Base-by-base conservation (phyloP, 2,113 vertebrate species). In the Polypterus senegalus region DNA sequence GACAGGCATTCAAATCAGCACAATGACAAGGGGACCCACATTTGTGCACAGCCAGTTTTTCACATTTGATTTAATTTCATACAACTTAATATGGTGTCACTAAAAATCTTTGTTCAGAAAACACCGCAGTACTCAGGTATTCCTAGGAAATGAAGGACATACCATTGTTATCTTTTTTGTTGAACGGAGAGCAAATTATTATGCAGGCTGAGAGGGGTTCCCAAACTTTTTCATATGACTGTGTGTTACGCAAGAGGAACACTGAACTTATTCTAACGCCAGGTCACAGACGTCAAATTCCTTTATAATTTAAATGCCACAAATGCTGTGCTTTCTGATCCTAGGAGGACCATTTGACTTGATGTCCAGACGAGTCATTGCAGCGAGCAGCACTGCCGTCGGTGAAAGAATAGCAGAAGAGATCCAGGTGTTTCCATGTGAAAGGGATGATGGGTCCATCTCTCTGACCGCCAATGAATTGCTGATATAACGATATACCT, bases 361-460 rank as follows among this genome's bases (percentile, higher is more conserved):
- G 75, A 80, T 77, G 75, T 77, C 75, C 10, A 55, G 78, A 54
- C 71, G 64, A 60, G 76, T 80, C 54, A 74, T 79, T 4, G 75
- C 78, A 0, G 78, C 76, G 7, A 74, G 72, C 58, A 76, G 75
- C 7, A 11, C 43, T 0, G 1, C 63, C 1, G 72, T 80, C 46
- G 78, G 73, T 11, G 48, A 0, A 53, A 3, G 46, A 5, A 70
- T 77, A 0, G 60, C 71, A 9, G 55, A 61, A 46, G 67, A 70
- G 48, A 54, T 77, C 9, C 59, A 56, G 11, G 68, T 60, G 0
- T 78, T 80, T 56, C 78, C 76, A 9, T 78, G 76, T 69, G 46
- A 60, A 27, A 75, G 75, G 56, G 78, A 80, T 3, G 72, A 75
- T 2, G 71, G 67, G 4, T 46, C 61, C 9, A 27, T 8, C n/a